Evolutionary conservation across 2,113 vertebrate species (phyloP), one percentile per base, ranked within the genome.

Genomic region (Cavia aperea): DNA sequence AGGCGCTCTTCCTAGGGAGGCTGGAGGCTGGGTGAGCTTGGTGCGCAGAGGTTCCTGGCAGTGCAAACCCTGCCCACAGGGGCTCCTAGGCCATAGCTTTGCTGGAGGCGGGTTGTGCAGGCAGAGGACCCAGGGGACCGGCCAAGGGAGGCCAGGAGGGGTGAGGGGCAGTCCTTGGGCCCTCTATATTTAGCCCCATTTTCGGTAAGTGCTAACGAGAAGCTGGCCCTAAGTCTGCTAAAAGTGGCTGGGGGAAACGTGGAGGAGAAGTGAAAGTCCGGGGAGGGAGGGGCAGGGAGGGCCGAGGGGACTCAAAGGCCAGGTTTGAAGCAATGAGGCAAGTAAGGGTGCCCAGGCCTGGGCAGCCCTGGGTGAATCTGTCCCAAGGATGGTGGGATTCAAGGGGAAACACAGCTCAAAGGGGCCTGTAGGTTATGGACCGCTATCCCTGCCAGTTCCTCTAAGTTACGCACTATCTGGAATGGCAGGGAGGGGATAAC

Each of bases 261-360:
- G 95, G 96, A 96, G 96, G 93, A 96, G 97, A 97, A 97, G 97
- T 97, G 97, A 97, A 97, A 97, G 97, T 97, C 95, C 65, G 15
- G 49, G 72, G 63, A 68, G 95, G 94, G 89, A 88, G 87, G 90
- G 77, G 72, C 29, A 49, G 56, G 81, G 82, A 66, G 86, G 91
- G 58, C 0, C 0, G 86, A 81, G 86, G 63, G 91, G 91, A 89
- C 81, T 56, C 31, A 77, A 88, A 56, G 92, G 81, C 86, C 91
- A 77, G 78, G 62, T 66, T 49, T 81, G 73, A 68, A 81, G 85
- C 86, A 78, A 49, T 13, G 72, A 23, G 84, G 85, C 90, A 73
- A 90, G 89, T 0, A 5, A 70, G 81, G 70, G 75, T 81, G 79
- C 86, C 54, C 46, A 83, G 81, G 16, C 43, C 68, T 77, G 83